These are phyloP conservation scores for Phorcus lineatus DNA, from an alignment of 2,888 invertebrate genomes.

Conservation along the genomic window DNA sequence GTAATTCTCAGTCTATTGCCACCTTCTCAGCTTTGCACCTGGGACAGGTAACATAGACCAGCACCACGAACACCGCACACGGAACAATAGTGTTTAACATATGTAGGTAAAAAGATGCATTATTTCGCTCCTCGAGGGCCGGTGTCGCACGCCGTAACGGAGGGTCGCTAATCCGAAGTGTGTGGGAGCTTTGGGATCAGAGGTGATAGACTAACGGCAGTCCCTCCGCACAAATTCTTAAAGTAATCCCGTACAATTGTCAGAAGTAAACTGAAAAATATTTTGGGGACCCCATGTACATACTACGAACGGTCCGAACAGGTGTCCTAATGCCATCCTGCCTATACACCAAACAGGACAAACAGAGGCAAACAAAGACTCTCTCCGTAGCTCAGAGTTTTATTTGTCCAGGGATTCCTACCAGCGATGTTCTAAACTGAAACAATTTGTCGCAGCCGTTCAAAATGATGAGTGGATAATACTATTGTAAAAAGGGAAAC, in stretches of 20 bases:
- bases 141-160: constrained; percentile 12
- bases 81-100: constrained; percentile 15
- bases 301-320: constrained; percentile 23
- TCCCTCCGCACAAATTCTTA: constrained; percentile 25
- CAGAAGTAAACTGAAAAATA: constrained; percentile 38
- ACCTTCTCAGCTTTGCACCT: background rate
- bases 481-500: constrained; percentile 10
- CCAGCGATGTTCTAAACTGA: constrained; percentile 16
- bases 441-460: constrained; percentile 16
- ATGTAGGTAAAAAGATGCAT: constrained; percentile 31
- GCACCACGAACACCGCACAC: background rate
- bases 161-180: constrained; percentile 15
- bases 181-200: constrained; percentile 27
- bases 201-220: constrained; percentile 27
- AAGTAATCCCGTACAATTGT: constrained; percentile 39
- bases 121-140: constrained; percentile 1
- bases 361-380: constrained; percentile 27
- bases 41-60: background rate
- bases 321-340: constrained; percentile 28
- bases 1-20: background rate
- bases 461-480: background rate
- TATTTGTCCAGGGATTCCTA: constrained; percentile 23
- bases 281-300: constrained; percentile 35
- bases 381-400: background rate
- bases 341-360: constrained; percentile 28